These are phyloP conservation scores for Triops cancriformis DNA, from an alignment of 1,140 invertebrate species.

Conservation along the genomic window DNA sequence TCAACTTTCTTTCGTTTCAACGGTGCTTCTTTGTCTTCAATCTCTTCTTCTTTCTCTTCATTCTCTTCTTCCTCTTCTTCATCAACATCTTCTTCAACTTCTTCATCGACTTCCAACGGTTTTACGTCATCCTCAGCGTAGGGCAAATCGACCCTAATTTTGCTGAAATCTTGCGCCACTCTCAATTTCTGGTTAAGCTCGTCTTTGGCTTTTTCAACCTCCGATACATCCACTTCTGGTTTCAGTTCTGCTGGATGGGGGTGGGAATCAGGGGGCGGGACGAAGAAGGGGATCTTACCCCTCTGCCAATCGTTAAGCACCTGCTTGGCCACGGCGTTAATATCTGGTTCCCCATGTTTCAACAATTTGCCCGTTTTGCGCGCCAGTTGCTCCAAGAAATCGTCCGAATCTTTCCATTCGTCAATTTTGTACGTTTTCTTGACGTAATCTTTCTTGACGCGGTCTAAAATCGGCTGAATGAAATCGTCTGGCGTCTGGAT, in stretches of 20 bases:
- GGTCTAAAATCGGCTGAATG: slow-evolving; percentile 71
- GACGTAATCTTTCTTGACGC: slow-evolving; percentile 84
- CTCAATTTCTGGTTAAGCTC: slow-evolving; percentile 25
- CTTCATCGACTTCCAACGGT: slow-evolving; percentile 42
- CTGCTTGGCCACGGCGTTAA: slow-evolving; percentile 80
- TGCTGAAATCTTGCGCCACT: slow-evolving; percentile 50
- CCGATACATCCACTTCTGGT: slow-evolving; percentile 16
- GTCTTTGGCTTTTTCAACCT: slow-evolving; percentile 14
- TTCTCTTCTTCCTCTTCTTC: slow-evolving; percentile 42
- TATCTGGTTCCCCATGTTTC: slow-evolving; percentile 93
- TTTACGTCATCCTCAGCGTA: slow-evolving; percentile 54
- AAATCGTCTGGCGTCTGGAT: slow-evolving; percentile 93
- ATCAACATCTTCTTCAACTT: slow-evolving; percentile 45
- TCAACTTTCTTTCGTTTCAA: slow-evolving; percentile 28
- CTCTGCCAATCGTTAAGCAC: slow-evolving; percentile 98
- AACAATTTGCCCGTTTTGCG: slow-evolving; percentile 76
- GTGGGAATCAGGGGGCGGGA: slow-evolving; percentile 55
- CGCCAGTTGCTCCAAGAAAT: slow-evolving; percentile 90
- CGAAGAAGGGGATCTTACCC: slow-evolving; percentile 92
- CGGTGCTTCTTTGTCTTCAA: slow-evolving; percentile 23
- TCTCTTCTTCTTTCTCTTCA: slow-evolving; percentile 35
- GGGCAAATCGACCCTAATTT: slow-evolving; percentile 63
- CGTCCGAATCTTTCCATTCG: slow-evolving; percentile 64
- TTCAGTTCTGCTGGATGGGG: slow-evolving; percentile 15
- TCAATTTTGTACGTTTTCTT: slow-evolving; percentile 82